Base-by-base conservation (phyloP, 2,888 invertebrate species). In the Melanotus villosus region DNA sequence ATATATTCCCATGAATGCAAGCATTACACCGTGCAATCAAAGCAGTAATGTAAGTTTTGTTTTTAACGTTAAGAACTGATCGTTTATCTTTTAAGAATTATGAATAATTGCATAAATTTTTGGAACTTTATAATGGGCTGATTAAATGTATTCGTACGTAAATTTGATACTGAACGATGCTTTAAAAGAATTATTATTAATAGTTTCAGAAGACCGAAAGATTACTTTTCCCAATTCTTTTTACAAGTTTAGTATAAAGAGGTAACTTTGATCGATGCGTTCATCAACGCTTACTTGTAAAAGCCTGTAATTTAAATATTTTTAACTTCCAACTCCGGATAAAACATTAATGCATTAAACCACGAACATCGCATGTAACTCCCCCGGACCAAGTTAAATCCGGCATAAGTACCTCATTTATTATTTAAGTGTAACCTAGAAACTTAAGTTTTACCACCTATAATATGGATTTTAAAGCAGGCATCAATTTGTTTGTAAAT, bases 1-100 rank as follows among this genome's bases (percentile, higher is more conserved):
- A 16, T 89, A 88, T 77, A 83, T 78, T 0, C 91, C 92, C 0
- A 79, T 88, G 73, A 86, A 92, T 81, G 90, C 91, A 0, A 73
- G 80, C 16, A 88, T 91, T 0, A 87, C 88, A 65, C 90, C 92
- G 0, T 95, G 95, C 83, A 91, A 85, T 80, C 83, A 89, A 75
- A 87, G 90, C 36, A 75, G 90, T 38, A 87, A 89, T 81, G 92
- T 92, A 84, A 88, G 89, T 87, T 59, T 10, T 1, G 9, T 43
- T 12, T 12, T 34, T 34, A 34, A 1, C n/a, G n/a, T n/a, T n/a
- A n/a, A n/a, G n/a, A n/a, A n/a, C n/a, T n/a, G n/a, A n/a, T n/a
- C n/a, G n/a, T n/a, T n/a, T n/a, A n/a, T n/a, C n/a, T n/a, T n/a
- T n/a, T n/a, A n/a, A n/a, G n/a, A n/a, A n/a, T n/a, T n/a, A n/a